Evolutionary conservation across 2,113 vertebrate genomes (phyloP), one percentile per base, ranked within the genome.

Genomic region (Eretmodus cyanostictus): DNA sequence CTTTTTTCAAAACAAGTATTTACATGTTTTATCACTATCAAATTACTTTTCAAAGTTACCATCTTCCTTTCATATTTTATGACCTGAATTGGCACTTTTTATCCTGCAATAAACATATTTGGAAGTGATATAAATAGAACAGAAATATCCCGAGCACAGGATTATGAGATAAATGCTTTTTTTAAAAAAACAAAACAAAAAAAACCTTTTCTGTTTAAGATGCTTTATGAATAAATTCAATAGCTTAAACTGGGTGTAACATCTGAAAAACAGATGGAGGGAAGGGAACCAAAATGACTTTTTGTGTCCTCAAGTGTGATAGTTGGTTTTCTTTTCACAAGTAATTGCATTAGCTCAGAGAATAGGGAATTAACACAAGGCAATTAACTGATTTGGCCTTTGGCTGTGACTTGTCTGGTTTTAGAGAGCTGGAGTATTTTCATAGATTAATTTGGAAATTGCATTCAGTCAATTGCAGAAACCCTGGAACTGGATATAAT

Each of bases 311-410:
- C 53, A 89, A 93, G 89, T 94, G 87, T 90, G 85, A 94, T 83
- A 89, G 87, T 89, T 88, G 89, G 66, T 51, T 92, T 94, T 96
- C 92, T 95, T 85, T 95, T 96, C 90, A 90, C 91, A 90, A 91
- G 73, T 95, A 94, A 96, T 95, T 96, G 90, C 91, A 95, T 95
- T 93, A 95, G 89, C 89, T 89, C 57, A 81, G 90, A 91, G 91
- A 94, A 88, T 88, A 76, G 92, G 92, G 91, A 96, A 96, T 96
- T 95, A 95, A 90, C 87, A 86, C 61, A 83, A 95, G 88, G 91
- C 94, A 95, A 96, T 96, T 94, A 96, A 95, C 88, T 90, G 86
- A 91, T 94, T 94, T 95, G 93, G 94, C 94, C 94, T 93, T 91
- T 95, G 94, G 95, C 94, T 94, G 89, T 88, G 91, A 94, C 89